phyloP scores from a whole-genome alignment of 2,888 invertebrate genomes.

The Mechanitis messenoides region DNA sequence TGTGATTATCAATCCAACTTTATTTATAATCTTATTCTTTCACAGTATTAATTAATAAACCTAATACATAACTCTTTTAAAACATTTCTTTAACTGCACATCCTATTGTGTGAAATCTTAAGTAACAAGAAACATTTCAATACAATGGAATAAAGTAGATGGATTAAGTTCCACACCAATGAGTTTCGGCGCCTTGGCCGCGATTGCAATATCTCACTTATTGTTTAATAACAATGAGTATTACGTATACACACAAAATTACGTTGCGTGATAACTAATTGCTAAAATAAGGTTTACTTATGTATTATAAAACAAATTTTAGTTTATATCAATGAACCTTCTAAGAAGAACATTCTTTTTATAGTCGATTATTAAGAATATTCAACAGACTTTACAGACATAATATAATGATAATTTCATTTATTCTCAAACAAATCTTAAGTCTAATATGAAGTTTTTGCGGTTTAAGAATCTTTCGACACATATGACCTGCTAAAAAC shows the following conservation, averaged over 20 bases:
- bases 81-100: neutral
- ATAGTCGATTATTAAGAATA: no score
- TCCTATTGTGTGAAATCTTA: neutral
- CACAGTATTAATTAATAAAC: no score
- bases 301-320: neutral
- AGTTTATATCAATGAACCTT: no score
- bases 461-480: no score
- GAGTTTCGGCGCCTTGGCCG: conserved; percentile 44
- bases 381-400: no score
- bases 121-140: neutral
- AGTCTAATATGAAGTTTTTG: no score
- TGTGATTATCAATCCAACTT: neutral
- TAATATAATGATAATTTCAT: no score
- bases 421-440: no score
- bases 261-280: conserved; percentile 6
- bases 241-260: conserved; percentile 28
- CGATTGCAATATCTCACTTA: conserved; percentile 32
- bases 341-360: no score
- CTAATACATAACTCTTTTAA: neutral
- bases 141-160: conserved; percentile 6
- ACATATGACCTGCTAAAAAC: no score
- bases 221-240: conserved; percentile 32
- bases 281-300: neutral
- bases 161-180: conserved; percentile 15
- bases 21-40: neutral